Evolutionary conservation across 2,888 invertebrate genomes (phyloP), one percentile per base, ranked within the genome.

Genomic region (Drosophila barbarae): DNA sequence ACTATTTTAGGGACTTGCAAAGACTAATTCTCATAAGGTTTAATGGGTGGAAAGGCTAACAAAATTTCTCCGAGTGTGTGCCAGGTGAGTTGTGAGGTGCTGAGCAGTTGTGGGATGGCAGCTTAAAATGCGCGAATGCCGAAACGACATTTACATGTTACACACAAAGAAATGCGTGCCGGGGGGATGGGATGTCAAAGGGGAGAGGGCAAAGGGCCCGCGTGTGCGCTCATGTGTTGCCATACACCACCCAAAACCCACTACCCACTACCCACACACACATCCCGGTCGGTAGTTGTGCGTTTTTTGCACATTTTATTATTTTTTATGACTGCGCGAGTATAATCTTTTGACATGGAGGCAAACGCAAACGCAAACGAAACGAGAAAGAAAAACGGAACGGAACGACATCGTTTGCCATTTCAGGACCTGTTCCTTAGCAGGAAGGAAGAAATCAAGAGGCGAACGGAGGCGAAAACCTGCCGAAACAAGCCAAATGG

Each of bases 131-230:
- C 85, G 84, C 84, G 84, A 84, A 80, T 80, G 73, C 80, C 81
- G 80, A 63, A 78, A 80, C 85, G 81, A 81, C 81, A 81, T 80
- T 85, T 83, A 80, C 85, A 81, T 80, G 76, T 81, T 74, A 76
- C 82, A 79, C 72, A 77, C 80, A 83, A 72, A 76, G 74, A 77
- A 78, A 82, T 69, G 81, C 73, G 61, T 49, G 35, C 21, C 18
- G 34, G 57, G 55, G 35, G 38, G 28, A 18, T 38, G 54, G 39
- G 38, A 32, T 53, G 61, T 35, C 30, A 32, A 46, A 46, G 35
- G 49, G 47, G 41, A 23, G 10, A 32, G 47, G 53, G 54, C 5
- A 21, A 34, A 18, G 49, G 36, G 28, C 26, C 53, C 36, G 36
- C 76, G 79, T 70, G 82, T 76, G 82, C 79, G 64, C 82, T 84